phyloP scores from a whole-genome alignment of 2,888 invertebrate genomes.

The Eristalinus sepulchralis region DNA sequence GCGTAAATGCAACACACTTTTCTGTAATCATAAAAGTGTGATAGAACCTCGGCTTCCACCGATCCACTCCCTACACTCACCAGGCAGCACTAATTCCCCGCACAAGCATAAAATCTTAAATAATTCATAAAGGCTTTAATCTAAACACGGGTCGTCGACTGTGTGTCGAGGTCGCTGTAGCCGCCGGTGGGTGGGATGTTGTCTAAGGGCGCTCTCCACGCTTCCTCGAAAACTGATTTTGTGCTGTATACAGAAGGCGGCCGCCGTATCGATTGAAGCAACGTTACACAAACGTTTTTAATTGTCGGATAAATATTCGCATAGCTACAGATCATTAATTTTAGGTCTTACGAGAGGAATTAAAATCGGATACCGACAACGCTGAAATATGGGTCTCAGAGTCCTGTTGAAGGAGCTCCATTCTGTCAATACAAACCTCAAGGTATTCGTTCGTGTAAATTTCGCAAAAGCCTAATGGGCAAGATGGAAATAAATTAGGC shows the following conservation, averaged over 20 bases:
- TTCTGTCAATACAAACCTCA: conserved; percentile 2
- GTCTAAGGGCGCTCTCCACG: no score
- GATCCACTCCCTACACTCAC: not conserved
- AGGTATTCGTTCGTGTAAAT: conserved; percentile 11
- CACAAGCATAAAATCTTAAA: conserved; percentile 63
- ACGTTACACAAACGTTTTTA: conserved; percentile 42
- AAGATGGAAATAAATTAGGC: conserved; percentile 33
- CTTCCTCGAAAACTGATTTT: conserved; percentile 39
- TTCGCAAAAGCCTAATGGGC: conserved; percentile 3
- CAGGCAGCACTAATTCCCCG: conserved; percentile 14
- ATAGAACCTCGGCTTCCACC: not conserved
- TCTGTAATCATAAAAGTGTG: no score
- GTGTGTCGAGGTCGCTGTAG: conserved; percentile 13
- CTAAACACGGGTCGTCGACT: conserved; percentile 51
- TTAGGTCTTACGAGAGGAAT: conserved; percentile 41
- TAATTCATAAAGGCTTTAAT: conserved; percentile 70
- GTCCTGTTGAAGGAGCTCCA: not conserved
- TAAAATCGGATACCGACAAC: conserved; percentile 37
- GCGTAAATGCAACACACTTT: conserved; percentile 61
- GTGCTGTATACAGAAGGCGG: not conserved
- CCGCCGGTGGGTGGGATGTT: no score
- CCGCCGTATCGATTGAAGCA: conserved; percentile 9
- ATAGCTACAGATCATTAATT: conserved; percentile 51
- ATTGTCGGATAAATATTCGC: conserved; percentile 54
- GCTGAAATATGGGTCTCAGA: conserved; percentile 36